Evolutionary conservation across 2,888 invertebrate species (phyloP), one percentile per base, ranked within the genome.

Genomic region (Gisinianus flammeolus): DNA sequence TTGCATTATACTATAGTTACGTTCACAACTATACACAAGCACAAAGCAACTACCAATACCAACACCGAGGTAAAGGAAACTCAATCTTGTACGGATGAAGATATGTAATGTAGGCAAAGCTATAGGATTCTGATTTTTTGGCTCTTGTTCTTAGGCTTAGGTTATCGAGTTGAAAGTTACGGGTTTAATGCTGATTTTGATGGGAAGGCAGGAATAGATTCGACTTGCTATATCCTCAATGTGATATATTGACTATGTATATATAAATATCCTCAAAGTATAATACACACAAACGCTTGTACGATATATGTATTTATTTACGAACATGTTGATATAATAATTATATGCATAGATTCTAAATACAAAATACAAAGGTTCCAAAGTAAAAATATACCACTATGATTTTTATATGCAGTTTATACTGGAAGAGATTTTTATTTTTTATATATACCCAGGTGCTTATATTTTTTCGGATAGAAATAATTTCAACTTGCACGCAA

Each of bases 401-500:
- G 56, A 22, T 12, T 56, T 12, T 56, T n/a, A 12, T 56, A 44
- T 12, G 16, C n/a, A 56, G 56, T n/a, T 56, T 4, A n/a, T 56
- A 4, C 56, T n/a, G 4, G n/a, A 19, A 4, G 56, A 4, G 22
- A 56, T 22, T 3, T 22, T 64, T 16, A 12, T 28, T 22, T 10
- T 58, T 6, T 64, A 22, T 16, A 6, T 64, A 64, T 28, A 64
- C 26, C 22, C 64, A 64, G 8, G 5, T 64, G 24, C 31, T 67
- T 67, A 28, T 28, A 64, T 24, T 16, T n/a, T n/a, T n/a, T 24
- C 26, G 26, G 56, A n/a, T 33, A 35, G 35, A 68, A 68, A 68
- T 68, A 68, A 68, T 68, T 35, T 68, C 24, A 44, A 12, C 56
- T 6, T 68, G 68, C 19, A 68, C 35, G 33, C 24, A 68, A 68